phyloP scores from a whole-genome alignment of 2,113 vertebrate species.

The Elgaria multicarinata region DNA sequence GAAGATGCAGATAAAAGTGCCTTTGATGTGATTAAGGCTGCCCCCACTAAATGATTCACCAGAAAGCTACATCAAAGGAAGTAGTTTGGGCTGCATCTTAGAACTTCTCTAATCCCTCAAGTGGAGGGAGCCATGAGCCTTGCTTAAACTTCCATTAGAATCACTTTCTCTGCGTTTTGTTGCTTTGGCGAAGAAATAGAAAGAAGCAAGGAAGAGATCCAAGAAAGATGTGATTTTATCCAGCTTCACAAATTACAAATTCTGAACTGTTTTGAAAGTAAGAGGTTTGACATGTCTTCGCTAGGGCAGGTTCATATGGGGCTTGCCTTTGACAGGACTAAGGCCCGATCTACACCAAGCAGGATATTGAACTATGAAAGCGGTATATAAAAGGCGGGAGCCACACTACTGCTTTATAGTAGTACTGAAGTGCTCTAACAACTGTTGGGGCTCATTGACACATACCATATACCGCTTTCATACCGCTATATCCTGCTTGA shows the following conservation, averaged over 20 bases:
- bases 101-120: slow-evolving; percentile 52
- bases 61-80: slow-evolving; percentile 64
- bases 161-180: not conserved
- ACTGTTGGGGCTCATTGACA: no score
- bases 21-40: slow-evolving; percentile 67
- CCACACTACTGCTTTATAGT: no score
- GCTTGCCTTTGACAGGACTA: not conserved
- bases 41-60: slow-evolving; percentile 60
- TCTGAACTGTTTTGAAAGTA: not conserved
- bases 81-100: slow-evolving; percentile 54
- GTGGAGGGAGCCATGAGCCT: slow-evolving; percentile 41
- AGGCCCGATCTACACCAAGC: no score
- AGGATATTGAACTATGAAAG: no score
- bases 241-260: not conserved
- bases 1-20: slow-evolving; percentile 31
- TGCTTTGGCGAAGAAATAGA: not conserved
- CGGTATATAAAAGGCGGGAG: no score
- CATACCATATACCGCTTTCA: no score
- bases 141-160: slow-evolving; percentile 30
- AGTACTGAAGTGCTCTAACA: no score
- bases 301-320: not conserved
- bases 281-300: not conserved
- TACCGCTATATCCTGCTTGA: no score
- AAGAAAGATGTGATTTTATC: not conserved
- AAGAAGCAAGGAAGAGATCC: not conserved